A percentile compares a stretch with the other conserved stretches of the same genome.
These are phyloP conservation scores for Phocoena sinus DNA, from an alignment of 2,113 vertebrate species.

Conservation along the genomic window DNA sequence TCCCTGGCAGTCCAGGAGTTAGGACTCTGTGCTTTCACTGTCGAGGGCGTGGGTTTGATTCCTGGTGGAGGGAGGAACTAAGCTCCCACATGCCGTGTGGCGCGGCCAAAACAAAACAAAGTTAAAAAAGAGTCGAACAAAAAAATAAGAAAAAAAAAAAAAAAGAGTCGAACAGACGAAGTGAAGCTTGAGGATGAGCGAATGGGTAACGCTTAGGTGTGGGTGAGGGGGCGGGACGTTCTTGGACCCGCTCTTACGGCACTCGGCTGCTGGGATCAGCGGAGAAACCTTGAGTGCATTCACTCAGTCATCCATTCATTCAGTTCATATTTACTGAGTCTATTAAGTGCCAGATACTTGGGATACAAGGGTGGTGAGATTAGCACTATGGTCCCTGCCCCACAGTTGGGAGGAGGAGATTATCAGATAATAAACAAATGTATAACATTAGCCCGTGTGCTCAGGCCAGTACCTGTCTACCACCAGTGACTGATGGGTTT, in stretches of 20 bases:
- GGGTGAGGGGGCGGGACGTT: fast-evolving
- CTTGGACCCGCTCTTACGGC: not conserved
- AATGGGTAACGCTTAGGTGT: not conserved
- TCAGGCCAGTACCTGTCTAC: not conserved
- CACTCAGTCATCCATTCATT: not conserved
- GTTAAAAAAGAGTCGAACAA: not conserved
- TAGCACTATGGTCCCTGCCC: not conserved
- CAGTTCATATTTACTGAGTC: not conserved
- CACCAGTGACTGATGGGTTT: not conserved
- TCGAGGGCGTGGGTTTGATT: not conserved
- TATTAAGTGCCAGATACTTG: not conserved
- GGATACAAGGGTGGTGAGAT: not conserved
- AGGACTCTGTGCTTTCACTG: no score
- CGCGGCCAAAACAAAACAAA: not conserved
- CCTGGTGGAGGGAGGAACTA: not conserved
- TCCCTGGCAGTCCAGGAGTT: not conserved
- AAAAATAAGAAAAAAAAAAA: not conserved
- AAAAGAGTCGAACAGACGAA: not conserved
- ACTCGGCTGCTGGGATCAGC: not conserved
- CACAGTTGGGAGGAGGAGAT: not conserved
- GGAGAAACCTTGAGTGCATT: not conserved
- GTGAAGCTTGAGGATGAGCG: not conserved
- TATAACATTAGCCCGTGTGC: not conserved
- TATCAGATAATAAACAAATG: not conserved
- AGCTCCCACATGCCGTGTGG: not conserved